phyloP scores from a whole-genome alignment of 2,888 invertebrate genomes.

The Gymnosoma rotundatum region DNA sequence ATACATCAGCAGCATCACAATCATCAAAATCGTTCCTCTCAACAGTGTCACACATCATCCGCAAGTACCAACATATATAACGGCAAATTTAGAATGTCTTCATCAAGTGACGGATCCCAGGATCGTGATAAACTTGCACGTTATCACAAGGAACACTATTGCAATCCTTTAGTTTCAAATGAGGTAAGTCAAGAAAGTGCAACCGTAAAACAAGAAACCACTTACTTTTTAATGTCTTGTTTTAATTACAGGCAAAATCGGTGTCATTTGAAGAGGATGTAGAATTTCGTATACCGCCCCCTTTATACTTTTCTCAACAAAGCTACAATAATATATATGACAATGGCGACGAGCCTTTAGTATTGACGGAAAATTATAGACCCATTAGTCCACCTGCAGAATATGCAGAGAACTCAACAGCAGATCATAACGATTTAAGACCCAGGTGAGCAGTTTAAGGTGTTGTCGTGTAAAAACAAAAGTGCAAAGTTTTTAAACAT shows the following conservation, averaged over 20 bases:
- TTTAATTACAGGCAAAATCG: constrained; percentile 61
- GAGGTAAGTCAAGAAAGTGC: constrained; percentile 32
- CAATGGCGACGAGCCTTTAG: constrained; percentile 78
- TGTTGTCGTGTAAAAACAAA: neutral
- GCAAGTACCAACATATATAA: constrained; percentile 87
- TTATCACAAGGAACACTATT: constrained; percentile 68
- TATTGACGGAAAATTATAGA: constrained; percentile 83
- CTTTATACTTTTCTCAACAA: constrained; percentile 81
- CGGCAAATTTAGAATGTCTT: constrained; percentile 88
- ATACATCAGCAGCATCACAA: constrained; percentile 81
- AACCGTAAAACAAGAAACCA: neutral
- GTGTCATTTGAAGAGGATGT: constrained; percentile 69
- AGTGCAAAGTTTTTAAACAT: too few relatives aligned
- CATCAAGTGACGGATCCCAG: constrained; percentile 84
- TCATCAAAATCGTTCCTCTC: constrained; percentile 83
- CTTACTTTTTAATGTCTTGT: neutral
- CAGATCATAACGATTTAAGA: constrained; percentile 78
- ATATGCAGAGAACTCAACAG: constrained; percentile 84
- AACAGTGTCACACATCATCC: constrained; percentile 77
- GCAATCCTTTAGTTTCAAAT: constrained; percentile 57
- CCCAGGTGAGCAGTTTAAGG: constrained; percentile 75
- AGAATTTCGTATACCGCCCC: constrained; percentile 76
- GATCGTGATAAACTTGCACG: constrained; percentile 75
- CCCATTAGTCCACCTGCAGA: constrained; percentile 89
- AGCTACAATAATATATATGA: constrained; percentile 79